A percentile compares a stretch with the other conserved stretches of the same genome.
phyloP scores from a whole-genome alignment of 2,888 invertebrate genomes.

The Buathra laborator region DNA sequence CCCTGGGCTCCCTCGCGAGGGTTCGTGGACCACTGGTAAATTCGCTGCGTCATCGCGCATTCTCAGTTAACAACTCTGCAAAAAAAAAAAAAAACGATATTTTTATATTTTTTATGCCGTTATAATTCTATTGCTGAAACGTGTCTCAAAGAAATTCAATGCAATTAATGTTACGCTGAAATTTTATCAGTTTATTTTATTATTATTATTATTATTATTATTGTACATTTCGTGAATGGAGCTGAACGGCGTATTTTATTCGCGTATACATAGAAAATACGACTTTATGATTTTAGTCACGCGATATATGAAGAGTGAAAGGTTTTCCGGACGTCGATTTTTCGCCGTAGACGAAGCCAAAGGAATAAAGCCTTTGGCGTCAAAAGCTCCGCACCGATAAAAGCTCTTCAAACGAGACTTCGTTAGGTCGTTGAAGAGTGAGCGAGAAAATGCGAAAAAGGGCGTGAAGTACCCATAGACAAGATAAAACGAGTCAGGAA shows the following conservation, averaged over 20 bases:
- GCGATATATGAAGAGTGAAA: constrained; percentile 8
- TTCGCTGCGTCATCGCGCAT: constrained; percentile 85
- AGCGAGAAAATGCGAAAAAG: constrained; percentile 2
- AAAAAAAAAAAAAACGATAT: constrained; percentile 61
- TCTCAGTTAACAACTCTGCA: constrained; percentile 84
- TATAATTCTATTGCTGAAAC: not conserved
- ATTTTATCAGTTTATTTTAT: not conserved
- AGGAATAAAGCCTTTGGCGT: constrained; percentile 50
- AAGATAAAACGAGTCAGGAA: constrained; percentile 37
- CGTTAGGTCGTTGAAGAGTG: constrained; percentile 63
- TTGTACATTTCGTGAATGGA: too few relatives aligned
- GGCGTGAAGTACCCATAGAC: constrained; percentile 6
- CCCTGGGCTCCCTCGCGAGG: constrained; percentile 81
- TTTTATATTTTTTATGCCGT: not conserved
- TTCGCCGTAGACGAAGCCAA: not conserved
- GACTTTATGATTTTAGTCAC: too few relatives aligned
- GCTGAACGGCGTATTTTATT: too few relatives aligned
- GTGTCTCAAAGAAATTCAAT: not conserved
- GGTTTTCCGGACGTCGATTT: constrained; percentile 33
- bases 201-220: not conserved
- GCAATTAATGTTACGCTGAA: not conserved
- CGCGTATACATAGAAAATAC: too few relatives aligned
- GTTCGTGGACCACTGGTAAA: constrained; percentile 83
- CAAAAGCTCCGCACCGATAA: constrained; percentile 58
- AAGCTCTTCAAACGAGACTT: constrained; percentile 73